Conservation (phyloP, 2,113 vertebrate genomes). For the Prunella fulvescens region DNA sequence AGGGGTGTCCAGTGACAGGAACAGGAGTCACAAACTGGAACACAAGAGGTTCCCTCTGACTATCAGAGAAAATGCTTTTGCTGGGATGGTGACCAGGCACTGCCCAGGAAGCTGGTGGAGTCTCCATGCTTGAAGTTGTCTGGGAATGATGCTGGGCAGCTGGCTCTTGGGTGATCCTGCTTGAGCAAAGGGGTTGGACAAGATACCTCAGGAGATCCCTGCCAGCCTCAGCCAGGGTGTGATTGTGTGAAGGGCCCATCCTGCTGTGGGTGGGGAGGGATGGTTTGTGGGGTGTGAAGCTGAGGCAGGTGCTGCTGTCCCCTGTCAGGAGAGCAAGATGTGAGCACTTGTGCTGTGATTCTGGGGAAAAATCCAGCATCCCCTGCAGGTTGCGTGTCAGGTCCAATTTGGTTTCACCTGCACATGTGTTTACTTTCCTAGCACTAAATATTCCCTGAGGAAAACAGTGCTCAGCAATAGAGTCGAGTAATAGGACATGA, state of each 20-base stretch:
- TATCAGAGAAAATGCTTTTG: background rate
- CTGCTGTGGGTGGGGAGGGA: background rate
- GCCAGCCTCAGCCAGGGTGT: background rate
- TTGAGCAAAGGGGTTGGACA: background rate
- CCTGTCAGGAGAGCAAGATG: background rate
- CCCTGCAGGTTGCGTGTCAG: background rate
- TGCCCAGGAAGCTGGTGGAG: background rate
- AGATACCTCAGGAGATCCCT: background rate
- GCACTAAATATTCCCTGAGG: background rate
- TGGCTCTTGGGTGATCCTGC: background rate
- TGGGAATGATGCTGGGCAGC: background rate
- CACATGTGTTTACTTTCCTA: background rate
- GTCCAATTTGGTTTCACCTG: background rate
- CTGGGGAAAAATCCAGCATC: background rate
- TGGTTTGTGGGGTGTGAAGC: background rate
- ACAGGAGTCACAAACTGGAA: background rate
- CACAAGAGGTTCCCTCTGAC: background rate
- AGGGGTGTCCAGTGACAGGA: background rate
- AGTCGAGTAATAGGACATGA: background rate
- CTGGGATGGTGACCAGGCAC: background rate
- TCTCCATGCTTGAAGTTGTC: background rate
- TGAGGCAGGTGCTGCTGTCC: rapidly evolving
- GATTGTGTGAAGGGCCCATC: background rate
- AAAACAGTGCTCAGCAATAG: background rate
- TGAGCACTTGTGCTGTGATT: background rate